Base-by-base conservation (phyloP, 2,797 vertebrate species). In the Sebastes miniatus region DNA sequence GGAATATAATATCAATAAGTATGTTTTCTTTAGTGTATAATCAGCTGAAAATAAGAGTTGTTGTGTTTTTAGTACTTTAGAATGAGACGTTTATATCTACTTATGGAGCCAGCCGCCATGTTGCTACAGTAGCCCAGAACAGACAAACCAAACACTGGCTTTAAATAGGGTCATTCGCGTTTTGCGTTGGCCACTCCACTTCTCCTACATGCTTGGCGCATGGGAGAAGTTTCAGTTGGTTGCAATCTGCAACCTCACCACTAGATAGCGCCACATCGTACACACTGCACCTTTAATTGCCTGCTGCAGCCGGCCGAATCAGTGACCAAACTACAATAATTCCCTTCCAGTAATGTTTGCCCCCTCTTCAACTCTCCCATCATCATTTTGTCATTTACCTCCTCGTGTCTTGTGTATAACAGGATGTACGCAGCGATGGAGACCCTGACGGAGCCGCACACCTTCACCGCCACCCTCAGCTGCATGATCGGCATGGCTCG, bases 401-500 rank as follows among this genome's bases (percentile, higher is more conserved):
- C 14, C 20, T 47, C 6, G 1, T 29, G 6, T 34, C 25, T 12
- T 27, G 32, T 39, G 29, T 20, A 5, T 5, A 13, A 32, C 83
- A 99, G 98, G 91, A 99, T 97, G 0, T 99, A 99, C 57, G 97
- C 97, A 63, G 98, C 98, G 2, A 96, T 99, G 92, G 97, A 98
- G 94, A 99, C 98, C 0, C 93, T 99, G 92, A 99, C 97, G 27
- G 98, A 99, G 95, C 98, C 98, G 5, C 98, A 99, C 90, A 98
- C 99, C 90, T 97, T 99, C 79, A 99, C 97, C 18, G 98, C 98
- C 78, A 99, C 98, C 0, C 95, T 99, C 90, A 99, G 96, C 92
- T 99, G 98, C 91, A 97, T 99, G 88, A 99, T 99, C 69, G 98
- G 98, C 67, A 97, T 99, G 90, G 97, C 98, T 69, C 97, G 98